Evolutionary conservation across 2,888 invertebrate species (phyloP).

Genomic region (Ormyrus rosae): DNA sequence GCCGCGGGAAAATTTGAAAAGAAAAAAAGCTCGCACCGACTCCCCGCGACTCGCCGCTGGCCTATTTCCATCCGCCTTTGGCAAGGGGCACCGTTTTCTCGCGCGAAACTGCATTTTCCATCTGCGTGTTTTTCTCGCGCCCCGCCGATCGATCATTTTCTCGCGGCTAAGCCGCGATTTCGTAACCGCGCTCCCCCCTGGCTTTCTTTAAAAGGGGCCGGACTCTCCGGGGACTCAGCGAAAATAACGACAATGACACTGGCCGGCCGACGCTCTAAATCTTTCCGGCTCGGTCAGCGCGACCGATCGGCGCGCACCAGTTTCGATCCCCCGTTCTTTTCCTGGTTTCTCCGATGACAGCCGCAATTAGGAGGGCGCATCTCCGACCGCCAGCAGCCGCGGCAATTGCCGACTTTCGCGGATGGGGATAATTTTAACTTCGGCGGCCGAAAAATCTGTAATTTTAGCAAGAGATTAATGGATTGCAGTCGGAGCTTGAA

Average conservation of each 20-base stretch:
- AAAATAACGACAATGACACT: conserved; percentile 51
- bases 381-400: too few relatives aligned
- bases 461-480: conserved; percentile 48
- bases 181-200: conserved; percentile 13
- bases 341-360: neutral
- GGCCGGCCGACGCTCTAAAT: conserved; percentile 24
- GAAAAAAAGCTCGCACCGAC: conserved; percentile 23
- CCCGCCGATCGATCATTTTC: conserved; percentile 5
- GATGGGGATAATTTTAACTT: too few relatives aligned
- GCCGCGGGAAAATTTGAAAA: conserved; percentile 29
- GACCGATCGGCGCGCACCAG: conserved; percentile 1
- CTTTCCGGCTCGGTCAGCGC: neutral
- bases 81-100: conserved; percentile 41
- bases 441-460: neutral
- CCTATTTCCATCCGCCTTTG: conserved; percentile 60
- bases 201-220: conserved; percentile 38
- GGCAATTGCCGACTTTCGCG: too few relatives aligned
- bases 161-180: neutral
- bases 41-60: conserved; percentile 26
- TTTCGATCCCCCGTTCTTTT: neutral
- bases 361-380: conserved; percentile 12
- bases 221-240: conserved; percentile 9
- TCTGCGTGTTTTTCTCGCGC: neutral
- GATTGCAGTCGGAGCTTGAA: conserved; percentile 45
- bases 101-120: neutral